phyloP scores from a whole-genome alignment of 2,888 invertebrate species.

The Xylota sylvarum region DNA sequence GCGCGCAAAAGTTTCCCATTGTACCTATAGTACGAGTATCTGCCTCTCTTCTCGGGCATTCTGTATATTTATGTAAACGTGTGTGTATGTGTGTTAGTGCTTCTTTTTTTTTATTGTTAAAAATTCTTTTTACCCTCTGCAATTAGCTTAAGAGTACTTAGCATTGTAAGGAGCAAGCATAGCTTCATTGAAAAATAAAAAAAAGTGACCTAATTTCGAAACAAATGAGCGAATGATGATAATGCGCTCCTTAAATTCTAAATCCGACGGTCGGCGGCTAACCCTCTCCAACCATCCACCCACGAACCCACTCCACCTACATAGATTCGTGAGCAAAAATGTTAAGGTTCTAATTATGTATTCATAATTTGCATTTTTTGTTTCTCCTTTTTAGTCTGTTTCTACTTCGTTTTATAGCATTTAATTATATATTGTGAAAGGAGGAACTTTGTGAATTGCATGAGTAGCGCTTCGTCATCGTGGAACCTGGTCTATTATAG shows the following conservation, averaged over 20 bases:
- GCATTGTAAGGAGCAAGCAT: constrained; percentile 44
- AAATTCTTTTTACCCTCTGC: constrained; percentile 44
- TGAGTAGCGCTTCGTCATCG: constrained; percentile 23
- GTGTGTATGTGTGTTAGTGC: constrained; percentile 7
- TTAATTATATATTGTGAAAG: constrained; percentile 56
- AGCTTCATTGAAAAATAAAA: constrained; percentile 35
- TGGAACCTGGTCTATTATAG: constrained; percentile 5
- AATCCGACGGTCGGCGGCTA: constrained; percentile 42
- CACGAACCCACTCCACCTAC: background rate
- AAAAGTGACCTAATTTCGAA: constrained; percentile 68
- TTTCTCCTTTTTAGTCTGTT: constrained; percentile 13
- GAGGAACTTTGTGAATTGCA: constrained; percentile 50
- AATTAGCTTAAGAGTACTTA: constrained; percentile 74
- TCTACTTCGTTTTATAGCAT: constrained; percentile 5
- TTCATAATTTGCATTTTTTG: constrained; percentile 67
- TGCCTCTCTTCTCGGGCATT: background rate
- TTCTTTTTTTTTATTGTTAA: constrained; percentile 28
- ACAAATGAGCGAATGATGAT: constrained; percentile 73
- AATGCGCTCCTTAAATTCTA: constrained; percentile 67
- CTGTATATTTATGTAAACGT: background rate
- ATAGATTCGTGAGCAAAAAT: constrained; percentile 57
- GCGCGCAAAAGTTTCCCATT: constrained; percentile 44
- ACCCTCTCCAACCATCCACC: constrained; percentile 39
- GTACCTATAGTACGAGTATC: background rate
- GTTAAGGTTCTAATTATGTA: constrained; percentile 73